Percentiles rank a stretch among this genome's conserved stretches.
Evolutionary conservation across 1,140 invertebrate species (phyloP).

Genomic region (Eumeta japonica): DNA sequence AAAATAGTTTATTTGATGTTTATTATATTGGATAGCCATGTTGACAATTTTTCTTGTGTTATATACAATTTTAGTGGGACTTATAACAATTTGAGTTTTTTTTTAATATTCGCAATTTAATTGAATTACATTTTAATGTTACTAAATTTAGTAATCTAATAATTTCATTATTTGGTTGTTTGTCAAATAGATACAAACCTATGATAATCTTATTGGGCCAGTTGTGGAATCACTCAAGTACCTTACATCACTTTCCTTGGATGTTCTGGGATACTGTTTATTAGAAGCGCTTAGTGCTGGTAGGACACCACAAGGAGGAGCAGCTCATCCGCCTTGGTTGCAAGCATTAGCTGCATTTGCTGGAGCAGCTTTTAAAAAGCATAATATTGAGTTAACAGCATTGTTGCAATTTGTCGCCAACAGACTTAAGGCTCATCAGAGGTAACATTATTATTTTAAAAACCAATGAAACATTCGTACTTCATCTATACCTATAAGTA

Average conservation of each 20-base stretch:
- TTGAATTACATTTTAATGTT: conserved; percentile 2
- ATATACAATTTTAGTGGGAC: too few relatives aligned
- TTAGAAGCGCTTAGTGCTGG: conserved; percentile 84
- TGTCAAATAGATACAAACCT: conserved; percentile 96
- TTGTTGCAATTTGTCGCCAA: conserved; percentile 96
- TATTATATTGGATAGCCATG: too few relatives aligned
- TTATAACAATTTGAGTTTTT: too few relatives aligned
- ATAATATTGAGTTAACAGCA: conserved; percentile 93
- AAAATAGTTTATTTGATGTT: conserved; percentile 2
- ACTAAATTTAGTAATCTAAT: conserved; percentile 1
- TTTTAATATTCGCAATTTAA: conserved; percentile 3
- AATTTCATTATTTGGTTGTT: conserved; percentile 57
- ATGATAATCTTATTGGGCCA: conserved; percentile 94
- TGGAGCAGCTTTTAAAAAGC: conserved; percentile 95
- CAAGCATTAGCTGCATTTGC: conserved; percentile 93
- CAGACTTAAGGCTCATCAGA: conserved; percentile 94
- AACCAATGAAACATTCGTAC: neutral
- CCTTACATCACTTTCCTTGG: conserved; percentile 92
- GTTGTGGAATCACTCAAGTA: conserved; percentile 98
- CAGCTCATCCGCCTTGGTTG: conserved; percentile 93
- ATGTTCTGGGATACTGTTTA: conserved; percentile 93
- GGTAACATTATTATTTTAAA: conserved; percentile 52
- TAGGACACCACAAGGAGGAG: conserved; percentile 81
- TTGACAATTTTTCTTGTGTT: too few relatives aligned
- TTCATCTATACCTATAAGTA: neutral